Evolutionary conservation across 2,888 invertebrate species (phyloP).

Genomic region (Acronicta psi): DNA sequence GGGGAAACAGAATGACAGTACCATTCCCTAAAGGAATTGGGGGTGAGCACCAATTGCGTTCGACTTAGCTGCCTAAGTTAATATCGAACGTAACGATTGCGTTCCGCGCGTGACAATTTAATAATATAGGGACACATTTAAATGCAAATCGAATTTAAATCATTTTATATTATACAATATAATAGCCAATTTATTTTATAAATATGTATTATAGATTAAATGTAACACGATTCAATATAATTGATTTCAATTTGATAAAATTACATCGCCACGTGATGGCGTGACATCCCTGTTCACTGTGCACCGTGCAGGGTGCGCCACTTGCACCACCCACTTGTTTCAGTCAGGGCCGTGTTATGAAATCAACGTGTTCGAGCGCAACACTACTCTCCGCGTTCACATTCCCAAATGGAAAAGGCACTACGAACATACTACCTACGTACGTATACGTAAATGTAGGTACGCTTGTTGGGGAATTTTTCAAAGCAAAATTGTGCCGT

Average conservation of each 20-base stretch:
- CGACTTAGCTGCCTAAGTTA: conserved; percentile 43
- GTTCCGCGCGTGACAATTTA: conserved; percentile 18
- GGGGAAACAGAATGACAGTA: conserved; percentile 16
- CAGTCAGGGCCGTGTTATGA: conserved; percentile 86
- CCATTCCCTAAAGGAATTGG: conserved; percentile 30
- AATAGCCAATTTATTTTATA: conserved; percentile 1
- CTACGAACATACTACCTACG: conserved; percentile 59
- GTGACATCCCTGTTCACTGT: conserved; percentile 67
- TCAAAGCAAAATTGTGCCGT: conserved; percentile 79
- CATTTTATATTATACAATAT: neutral
- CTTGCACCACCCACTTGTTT: conserved; percentile 87
- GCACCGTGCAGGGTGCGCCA: conserved; percentile 72
- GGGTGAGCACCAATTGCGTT: conserved; percentile 40
- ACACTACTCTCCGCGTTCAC: conserved; percentile 80
- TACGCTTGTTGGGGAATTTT: conserved; percentile 77
- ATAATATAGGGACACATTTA: conserved; percentile 7
- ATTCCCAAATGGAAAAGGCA: conserved; percentile 85
- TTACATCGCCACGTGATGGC: conserved; percentile 11
- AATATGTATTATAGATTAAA: neutral
- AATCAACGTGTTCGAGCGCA: conserved; percentile 88
- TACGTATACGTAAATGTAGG: conserved; percentile 25
- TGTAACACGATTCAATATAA: conserved; percentile 3
- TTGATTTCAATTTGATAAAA: conserved; percentile 9
- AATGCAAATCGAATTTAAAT: conserved; percentile 17
- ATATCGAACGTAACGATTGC: conserved; percentile 50